Conservation (phyloP, 2,797 vertebrate genomes). For the Sebastes miniatus region DNA sequence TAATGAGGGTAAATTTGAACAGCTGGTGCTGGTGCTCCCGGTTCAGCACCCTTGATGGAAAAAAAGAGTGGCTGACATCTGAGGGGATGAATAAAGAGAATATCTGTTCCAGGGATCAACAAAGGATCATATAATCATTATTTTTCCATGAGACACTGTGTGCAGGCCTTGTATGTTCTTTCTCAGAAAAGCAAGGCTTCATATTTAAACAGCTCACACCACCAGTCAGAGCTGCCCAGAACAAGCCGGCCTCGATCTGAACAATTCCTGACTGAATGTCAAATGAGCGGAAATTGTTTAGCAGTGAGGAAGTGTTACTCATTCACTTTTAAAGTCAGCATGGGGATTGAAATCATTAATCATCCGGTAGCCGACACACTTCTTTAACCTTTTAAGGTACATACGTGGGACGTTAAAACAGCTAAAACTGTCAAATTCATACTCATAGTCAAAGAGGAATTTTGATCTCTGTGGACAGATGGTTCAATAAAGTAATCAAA, state of each 20-base stretch:
- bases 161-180: not conserved
- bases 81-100: not conserved
- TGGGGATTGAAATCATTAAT: not conserved
- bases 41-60: not conserved
- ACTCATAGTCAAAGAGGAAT: conserved; percentile 27
- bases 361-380: not conserved
- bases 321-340: not conserved
- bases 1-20: not conserved
- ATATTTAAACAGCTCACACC: conserved; percentile 33
- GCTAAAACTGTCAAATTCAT: not conserved
- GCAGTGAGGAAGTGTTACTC: not conserved
- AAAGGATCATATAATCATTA: conserved; percentile 29
- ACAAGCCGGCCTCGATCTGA: not conserved
- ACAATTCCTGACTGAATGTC: not conserved
- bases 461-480: conserved; percentile 33
- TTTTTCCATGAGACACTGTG: conserved; percentile 23
- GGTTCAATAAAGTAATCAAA: conserved; percentile 48
- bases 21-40: not conserved
- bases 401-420: not conserved
- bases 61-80: not conserved
- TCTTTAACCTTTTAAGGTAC: not conserved
- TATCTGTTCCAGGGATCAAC: not conserved
- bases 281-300: not conserved
- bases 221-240: conserved; percentile 8
- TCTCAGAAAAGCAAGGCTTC: conserved; percentile 16